Percentiles rank a stretch among this genome's conserved stretches.
Conservation (phyloP, 30 jellyfish, hydroid and myxozoan genomes). For the Hydractinia echinata region DNA sequence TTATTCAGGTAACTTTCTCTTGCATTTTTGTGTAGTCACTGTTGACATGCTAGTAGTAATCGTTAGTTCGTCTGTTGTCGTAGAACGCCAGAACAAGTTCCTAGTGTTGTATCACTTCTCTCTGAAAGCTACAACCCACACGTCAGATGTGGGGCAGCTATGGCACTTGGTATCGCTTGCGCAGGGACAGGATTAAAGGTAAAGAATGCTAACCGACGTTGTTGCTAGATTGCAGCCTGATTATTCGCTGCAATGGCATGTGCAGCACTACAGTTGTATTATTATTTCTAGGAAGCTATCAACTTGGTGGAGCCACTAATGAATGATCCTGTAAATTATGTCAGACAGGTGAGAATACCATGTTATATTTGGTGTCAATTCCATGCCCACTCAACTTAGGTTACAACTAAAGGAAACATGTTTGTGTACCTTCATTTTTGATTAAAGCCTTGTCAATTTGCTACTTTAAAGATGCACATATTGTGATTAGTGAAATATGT, state of each 20-base stretch:
- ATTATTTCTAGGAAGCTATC: constrained; percentile 77
- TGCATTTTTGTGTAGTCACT: too few species aligned
- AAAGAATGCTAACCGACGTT: background rate
- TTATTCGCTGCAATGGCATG: background rate
- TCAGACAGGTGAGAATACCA: constrained; percentile 73
- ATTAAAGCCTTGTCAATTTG: too few species aligned
- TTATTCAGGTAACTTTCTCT: constrained; percentile 64
- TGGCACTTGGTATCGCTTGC: constrained; percentile 98
- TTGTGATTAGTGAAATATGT: too few species aligned
- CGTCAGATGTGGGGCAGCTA: constrained; percentile 96
- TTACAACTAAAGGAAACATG: background rate
- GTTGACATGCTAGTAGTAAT: too few species aligned
- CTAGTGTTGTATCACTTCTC: constrained; percentile 88
- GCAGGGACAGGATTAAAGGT: constrained; percentile 98
- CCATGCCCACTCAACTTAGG: background rate
- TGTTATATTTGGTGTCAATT: background rate
- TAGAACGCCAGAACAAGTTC: constrained; percentile 99
- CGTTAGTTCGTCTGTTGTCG: too few species aligned
- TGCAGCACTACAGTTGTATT: background rate
- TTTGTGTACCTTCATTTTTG: too few species aligned
- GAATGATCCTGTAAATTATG: constrained; percentile 90
- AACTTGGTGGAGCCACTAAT: constrained; percentile 85
- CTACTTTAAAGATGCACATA: too few species aligned
- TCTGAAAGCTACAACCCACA: constrained; percentile 93
- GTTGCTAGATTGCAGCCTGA: background rate